phyloP scores from a whole-genome alignment of 1,140 invertebrate species.

The Drosophila burlai region DNA sequence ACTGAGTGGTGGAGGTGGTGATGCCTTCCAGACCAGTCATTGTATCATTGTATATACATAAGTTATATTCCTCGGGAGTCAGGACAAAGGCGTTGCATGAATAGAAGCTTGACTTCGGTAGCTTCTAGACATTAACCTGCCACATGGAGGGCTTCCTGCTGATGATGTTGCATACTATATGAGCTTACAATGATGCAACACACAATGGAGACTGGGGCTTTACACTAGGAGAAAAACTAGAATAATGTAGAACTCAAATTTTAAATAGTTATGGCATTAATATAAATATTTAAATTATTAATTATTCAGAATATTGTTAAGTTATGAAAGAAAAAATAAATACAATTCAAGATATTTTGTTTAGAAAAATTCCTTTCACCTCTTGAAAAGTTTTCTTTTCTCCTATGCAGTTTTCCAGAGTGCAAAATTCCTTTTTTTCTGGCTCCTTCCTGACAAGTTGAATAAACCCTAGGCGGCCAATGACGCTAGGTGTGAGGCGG shows the following conservation, averaged over 20 bases:
- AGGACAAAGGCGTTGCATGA: conserved; percentile 40
- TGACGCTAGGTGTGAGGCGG: conserved; percentile 34
- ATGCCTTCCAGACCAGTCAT: conserved; percentile 25
- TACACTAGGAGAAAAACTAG: conserved; percentile 8
- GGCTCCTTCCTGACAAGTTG: conserved; percentile 44
- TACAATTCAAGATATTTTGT: too few relatives aligned
- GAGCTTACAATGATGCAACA: conserved; percentile 46
- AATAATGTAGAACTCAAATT: not conserved
- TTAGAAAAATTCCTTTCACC: not conserved
- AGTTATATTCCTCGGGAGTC: conserved; percentile 8
- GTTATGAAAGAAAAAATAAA: not conserved
- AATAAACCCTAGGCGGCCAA: conserved; percentile 72
- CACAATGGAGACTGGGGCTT: not conserved
- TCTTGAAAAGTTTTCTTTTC: conserved; percentile 11
- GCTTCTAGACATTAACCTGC: conserved; percentile 52
- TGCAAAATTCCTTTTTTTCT: conserved; percentile 5
- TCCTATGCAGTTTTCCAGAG: conserved; percentile 1
- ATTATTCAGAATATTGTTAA: not conserved
- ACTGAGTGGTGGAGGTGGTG: conserved; percentile 9
- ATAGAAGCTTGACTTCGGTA: conserved; percentile 48
- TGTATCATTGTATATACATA: conserved; percentile 31
- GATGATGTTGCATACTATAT: conserved; percentile 42
- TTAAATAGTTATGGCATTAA: not conserved
- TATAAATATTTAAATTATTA: not conserved
- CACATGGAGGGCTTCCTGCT: conserved; percentile 35